Evolutionary conservation across 2,888 invertebrate species (phyloP), one percentile per base, ranked within the genome.

Genomic region (Slavum lentiscoides): DNA sequence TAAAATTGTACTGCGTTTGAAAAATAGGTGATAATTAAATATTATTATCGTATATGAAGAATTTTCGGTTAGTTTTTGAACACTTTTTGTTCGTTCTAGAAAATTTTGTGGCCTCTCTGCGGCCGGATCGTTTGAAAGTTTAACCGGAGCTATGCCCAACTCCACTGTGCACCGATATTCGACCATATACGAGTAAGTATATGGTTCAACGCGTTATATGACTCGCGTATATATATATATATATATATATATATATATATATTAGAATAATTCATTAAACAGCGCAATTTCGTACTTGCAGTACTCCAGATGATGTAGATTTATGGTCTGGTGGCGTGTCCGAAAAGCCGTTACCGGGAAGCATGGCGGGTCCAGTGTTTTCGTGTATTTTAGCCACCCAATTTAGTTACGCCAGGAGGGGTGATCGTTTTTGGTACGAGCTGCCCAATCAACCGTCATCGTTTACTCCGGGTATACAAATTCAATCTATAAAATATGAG

Each of bases 361-460:
- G 95, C 81, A 93, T 97, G 92, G 89, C 97, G 82, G 97, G 97
- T 75, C 96, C 97, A 0, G 95, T 96, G 74, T 97, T 97, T 86
- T 95, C 96, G 75, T 97, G 97, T 86, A 89, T 97, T 83, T 95
- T 97, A 85, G 97, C 95, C 39, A 94, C 94, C 43, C 96, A 97
- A 87, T 95, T 97, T 88, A 94, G 94, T 85, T 94, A 95, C 86
- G 90, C 94, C 1, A 90, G 95, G 86, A 90, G 94, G 84, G 95
- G 96, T 83, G 97, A 97, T 87, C 90, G 97, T 86, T 97, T 96
- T 87, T 97, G 96, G 96, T 97, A 94, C 86, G 96, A 96, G 87
- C 88, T 96, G 82, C 93, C 94, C 49, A 93, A 95, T 86, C 95
- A 95, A 87, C 96, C 96, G 0, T 95, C 96, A 39, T 93, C 95